These are phyloP conservation scores for Ophion costatus DNA, from an alignment of 2,888 invertebrate genomes.

Conservation along the genomic window DNA sequence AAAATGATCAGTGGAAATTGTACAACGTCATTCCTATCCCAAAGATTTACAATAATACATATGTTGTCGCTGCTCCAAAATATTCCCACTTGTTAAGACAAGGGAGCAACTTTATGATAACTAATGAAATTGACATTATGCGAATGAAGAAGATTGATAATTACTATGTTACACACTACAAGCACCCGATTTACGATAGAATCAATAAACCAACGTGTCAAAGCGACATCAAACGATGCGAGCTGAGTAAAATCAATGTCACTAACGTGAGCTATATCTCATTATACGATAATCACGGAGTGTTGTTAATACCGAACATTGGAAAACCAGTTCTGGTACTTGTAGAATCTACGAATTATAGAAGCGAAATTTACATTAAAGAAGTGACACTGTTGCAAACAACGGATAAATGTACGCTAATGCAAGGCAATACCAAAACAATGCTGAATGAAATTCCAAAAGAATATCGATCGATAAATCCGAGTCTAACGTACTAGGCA, in stretches of 20 bases:
- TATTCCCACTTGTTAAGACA: slow-evolving; percentile 39
- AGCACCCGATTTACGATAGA: slow-evolving; percentile 41
- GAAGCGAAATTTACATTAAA: background rate
- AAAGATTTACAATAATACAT: slow-evolving; percentile 30
- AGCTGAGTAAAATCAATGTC: slow-evolving; percentile 10
- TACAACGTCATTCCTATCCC: slow-evolving; percentile 42
- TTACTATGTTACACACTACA: slow-evolving; percentile 26
- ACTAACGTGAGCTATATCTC: slow-evolving; percentile 28
- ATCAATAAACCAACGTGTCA: slow-evolving; percentile 36
- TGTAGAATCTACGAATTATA: background rate
- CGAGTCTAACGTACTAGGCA: background rate
- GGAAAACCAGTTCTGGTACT: too few species aligned
- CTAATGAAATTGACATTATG: slow-evolving; percentile 24
- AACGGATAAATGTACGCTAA: background rate
- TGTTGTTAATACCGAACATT: slow-evolving; percentile 29
- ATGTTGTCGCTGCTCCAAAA: slow-evolving; percentile 35
- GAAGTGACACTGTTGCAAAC: background rate
- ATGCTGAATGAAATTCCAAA: background rate
- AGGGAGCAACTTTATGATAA: slow-evolving; percentile 31
- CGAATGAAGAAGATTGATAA: slow-evolving; percentile 27
- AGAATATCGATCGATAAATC: background rate
- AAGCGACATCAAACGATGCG: slow-evolving; percentile 24
- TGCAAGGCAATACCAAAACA: background rate
- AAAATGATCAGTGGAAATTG: too few species aligned
- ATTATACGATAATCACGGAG: slow-evolving; percentile 35